phyloP scores from a whole-genome alignment of 1,140 invertebrate genomes.

The Copidosoma floridanum region DNA sequence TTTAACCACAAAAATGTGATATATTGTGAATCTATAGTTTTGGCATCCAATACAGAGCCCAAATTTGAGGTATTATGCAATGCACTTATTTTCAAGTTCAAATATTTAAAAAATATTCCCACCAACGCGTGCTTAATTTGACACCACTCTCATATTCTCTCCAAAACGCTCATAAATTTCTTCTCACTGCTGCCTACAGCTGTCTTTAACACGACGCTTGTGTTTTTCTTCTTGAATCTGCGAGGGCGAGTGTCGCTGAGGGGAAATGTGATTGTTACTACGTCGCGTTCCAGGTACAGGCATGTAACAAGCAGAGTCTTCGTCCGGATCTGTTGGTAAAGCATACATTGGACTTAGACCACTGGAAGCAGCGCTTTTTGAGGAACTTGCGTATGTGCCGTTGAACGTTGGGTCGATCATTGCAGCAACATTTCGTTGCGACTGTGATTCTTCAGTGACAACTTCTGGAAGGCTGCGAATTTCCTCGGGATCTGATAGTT shows the following conservation, averaged over 20 bases:
- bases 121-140: no score
- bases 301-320: constrained; percentile 70
- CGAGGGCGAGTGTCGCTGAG: constrained; percentile 32
- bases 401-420: constrained; percentile 56
- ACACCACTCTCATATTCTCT: no score
- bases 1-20: no score
- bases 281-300: constrained; percentile 75
- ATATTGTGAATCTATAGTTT: no score
- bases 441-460: neutral
- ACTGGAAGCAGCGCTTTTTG: constrained; percentile 46
- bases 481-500: constrained; percentile 53
- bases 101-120: constrained; percentile 24
- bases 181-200: constrained; percentile 55
- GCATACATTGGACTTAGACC: constrained; percentile 45
- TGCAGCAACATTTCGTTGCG: constrained; percentile 49
- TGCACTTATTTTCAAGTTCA: no score
- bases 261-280: constrained; percentile 39
- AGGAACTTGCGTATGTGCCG: constrained; percentile 36
- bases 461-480: constrained; percentile 37
- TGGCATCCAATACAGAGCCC: no score
- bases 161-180: neutral
- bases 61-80: no score
- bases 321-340: constrained; percentile 44
- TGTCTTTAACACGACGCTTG: constrained; percentile 53
- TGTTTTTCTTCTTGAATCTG: constrained; percentile 57